Evolutionary conservation across 2,797 vertebrate species (phyloP).

Genomic region (Champsocephalus gunnari): DNA sequence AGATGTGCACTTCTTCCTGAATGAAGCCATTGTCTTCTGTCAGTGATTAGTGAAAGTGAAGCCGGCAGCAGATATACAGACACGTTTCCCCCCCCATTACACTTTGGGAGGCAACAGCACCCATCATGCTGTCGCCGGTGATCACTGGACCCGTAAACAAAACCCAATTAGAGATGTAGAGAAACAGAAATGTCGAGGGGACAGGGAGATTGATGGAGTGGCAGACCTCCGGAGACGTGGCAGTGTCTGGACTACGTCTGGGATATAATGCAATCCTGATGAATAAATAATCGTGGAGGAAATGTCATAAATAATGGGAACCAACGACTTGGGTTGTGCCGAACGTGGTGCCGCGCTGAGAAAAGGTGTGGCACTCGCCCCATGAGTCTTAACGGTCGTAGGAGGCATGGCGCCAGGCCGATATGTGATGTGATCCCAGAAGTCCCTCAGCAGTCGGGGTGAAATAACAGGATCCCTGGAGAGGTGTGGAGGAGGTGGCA

Average conservation of each 20-base stretch:
- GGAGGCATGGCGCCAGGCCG: conserved; percentile 74
- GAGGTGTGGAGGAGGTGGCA: conserved; percentile 27
- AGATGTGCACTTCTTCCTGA: conserved; percentile 12
- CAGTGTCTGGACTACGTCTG: conserved; percentile 62
- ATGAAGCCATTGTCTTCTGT: conserved; percentile 31
- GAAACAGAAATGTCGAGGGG: conserved; percentile 21
- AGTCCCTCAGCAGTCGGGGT: conserved; percentile 59
- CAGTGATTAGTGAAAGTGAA: conserved; percentile 50
- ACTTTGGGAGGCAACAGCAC: conserved; percentile 45
- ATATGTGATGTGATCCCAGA: conserved; percentile 59
- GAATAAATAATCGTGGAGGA: conserved; percentile 72
- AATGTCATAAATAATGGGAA: conserved; percentile 71
- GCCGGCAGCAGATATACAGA: conserved; percentile 47
- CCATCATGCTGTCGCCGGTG: conserved; percentile 51
- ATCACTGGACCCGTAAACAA: conserved; percentile 65
- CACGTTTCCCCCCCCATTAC: conserved; percentile 46
- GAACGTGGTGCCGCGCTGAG: conserved; percentile 27
- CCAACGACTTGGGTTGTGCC: conserved; percentile 9
- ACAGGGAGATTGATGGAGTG: conserved; percentile 29
- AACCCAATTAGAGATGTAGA: conserved; percentile 67
- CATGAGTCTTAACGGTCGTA: conserved; percentile 62
- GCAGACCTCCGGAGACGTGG: conserved; percentile 57
- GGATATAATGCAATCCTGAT: conserved; percentile 57
- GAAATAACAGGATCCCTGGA: conserved; percentile 60
- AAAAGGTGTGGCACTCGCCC: conserved; percentile 29